Evolutionary conservation across 2,888 invertebrate species (phyloP), one percentile per base, ranked within the genome.

Genomic region (Conistra vaccinii): DNA sequence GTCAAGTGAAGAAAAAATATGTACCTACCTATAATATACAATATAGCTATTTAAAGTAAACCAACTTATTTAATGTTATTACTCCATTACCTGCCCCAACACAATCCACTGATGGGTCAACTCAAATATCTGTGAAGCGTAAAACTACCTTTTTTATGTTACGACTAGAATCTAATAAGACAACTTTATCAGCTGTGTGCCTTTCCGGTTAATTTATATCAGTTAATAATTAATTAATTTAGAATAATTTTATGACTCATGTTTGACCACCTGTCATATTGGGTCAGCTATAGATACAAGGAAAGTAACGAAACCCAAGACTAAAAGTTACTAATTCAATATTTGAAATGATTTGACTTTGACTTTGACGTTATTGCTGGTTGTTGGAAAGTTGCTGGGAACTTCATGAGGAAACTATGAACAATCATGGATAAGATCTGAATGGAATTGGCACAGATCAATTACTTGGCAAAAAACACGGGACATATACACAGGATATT

Each of bases 221-320:
- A 57, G 69, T 63, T 69, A 73, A 78, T 83, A 65, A 78, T 7
- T 20, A 68, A 73, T 78, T 66, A 67, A 73, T 60, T 2, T 48
- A 32, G 39, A 67, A 66, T 61, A 48, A 32, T 48, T n/a, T n/a
- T 69, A 58, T 57, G 35, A 66, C 32, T 55, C n/a, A 51, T 73
- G n/a, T 2, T 4, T 3, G 10, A 32, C 17, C 83, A 82, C 58
- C 83, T 78, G 60, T 32, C 58, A 3, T 55, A 42, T 53, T 55
- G 26, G 2, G 7, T 51, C 17, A 51, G 7, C 20, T 17, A 2
- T 51, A 51, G 45, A 6, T 39, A 2, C 6, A 7, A 17, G 6
- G 51, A 32, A 45, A 9, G 23, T 39, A 20, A 66, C 20, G 14
- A 66, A 35, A 14, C 7, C 12, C 12, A 12, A 12, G n/a, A 26